Percentiles rank a stretch among this genome's conserved stretches.
Evolutionary conservation across 2,113 vertebrate genomes (phyloP).

Genomic region (Notothenia rossii): DNA sequence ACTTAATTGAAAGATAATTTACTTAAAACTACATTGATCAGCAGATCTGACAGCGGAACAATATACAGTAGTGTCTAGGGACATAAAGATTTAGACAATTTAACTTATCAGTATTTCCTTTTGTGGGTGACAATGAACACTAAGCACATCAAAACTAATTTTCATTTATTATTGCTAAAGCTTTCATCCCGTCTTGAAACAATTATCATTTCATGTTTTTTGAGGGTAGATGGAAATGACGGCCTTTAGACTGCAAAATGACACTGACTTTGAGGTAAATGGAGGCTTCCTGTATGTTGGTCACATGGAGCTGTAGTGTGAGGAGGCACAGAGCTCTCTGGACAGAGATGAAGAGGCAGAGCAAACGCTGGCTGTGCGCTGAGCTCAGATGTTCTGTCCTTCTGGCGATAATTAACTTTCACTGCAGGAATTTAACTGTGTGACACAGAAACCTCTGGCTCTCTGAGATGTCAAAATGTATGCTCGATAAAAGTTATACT

Average conservation of each 20-base stretch:
- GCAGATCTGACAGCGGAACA: slow-evolving; percentile 19
- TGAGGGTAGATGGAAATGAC: background rate
- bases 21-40: background rate
- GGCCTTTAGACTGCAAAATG: background rate
- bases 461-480: slow-evolving; percentile 16
- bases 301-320: background rate
- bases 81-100: background rate
- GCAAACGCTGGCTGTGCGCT: slow-evolving; percentile 45
- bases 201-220: too few relatives aligned
- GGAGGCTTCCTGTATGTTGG: background rate
- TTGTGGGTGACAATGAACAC: background rate
- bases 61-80: background rate
- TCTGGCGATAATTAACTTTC: slow-evolving; percentile 73
- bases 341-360: slow-evolving; percentile 47
- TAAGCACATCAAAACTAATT: background rate
- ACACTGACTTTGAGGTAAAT: background rate
- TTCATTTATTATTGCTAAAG: background rate
- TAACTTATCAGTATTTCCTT: background rate
- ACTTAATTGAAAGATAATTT: slow-evolving; percentile 24
- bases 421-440: slow-evolving; percentile 48
- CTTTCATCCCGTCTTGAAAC: background rate
- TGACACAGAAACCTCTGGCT: slow-evolving; percentile 42
- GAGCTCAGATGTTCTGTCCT: slow-evolving; percentile 50
- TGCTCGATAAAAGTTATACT: background rate
- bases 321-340: slow-evolving; percentile 6